These are phyloP conservation scores for Myzus persicae DNA, from an alignment of 1,140 invertebrate genomes.

Conservation along the genomic window DNA sequence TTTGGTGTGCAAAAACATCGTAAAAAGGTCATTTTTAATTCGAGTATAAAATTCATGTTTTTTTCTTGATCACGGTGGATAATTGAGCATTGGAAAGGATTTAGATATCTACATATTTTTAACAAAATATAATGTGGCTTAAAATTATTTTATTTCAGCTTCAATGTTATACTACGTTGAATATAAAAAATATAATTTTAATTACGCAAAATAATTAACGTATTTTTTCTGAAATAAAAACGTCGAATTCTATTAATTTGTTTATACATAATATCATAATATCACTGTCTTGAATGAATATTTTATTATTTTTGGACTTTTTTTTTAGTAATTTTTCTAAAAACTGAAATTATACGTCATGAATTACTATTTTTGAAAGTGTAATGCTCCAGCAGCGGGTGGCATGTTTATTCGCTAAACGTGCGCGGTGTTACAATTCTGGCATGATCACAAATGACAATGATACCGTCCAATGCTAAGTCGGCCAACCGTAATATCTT, in stretches of 20 bases:
- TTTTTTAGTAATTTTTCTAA: neutral
- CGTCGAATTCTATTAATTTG: neutral
- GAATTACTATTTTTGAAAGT: neutral
- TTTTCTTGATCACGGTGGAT: neutral
- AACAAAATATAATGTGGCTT: neutral
- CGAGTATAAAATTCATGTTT: neutral
- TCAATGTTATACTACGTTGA: neutral
- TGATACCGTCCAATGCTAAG: constrained; percentile 42
- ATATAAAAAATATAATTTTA: neutral
- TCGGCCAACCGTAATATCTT: constrained; percentile 56
- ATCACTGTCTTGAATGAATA: neutral
- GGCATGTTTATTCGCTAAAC: neutral
- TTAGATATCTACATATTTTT: neutral
- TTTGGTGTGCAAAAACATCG: neutral
- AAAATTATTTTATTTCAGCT: neutral
- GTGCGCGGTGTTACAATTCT: constrained; percentile 28
- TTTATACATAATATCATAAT: neutral
- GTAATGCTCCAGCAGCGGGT: neutral
- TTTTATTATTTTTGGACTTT: neutral
- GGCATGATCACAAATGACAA: constrained; percentile 55
- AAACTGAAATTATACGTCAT: neutral
- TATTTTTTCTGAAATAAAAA: neutral
- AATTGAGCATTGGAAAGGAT: neutral
- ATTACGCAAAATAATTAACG: neutral
- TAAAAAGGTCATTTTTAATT: neutral